Base-by-base conservation (phyloP, 2,797 vertebrate genomes). In the Garrulus glandarius region DNA sequence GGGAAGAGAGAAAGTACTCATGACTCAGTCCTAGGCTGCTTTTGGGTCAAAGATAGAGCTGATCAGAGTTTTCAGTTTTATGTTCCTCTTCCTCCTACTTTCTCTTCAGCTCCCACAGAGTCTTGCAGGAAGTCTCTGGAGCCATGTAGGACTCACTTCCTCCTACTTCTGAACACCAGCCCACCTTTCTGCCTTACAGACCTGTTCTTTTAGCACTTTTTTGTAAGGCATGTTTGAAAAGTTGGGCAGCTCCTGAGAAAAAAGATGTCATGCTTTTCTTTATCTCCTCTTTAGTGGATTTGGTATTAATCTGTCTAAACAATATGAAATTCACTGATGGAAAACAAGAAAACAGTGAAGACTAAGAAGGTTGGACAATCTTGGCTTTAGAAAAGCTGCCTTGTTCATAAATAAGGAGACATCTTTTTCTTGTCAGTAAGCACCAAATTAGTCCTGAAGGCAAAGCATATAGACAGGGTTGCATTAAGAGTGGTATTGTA, bases 131-230 rank as follows among this genome's bases (percentile, higher is more conserved):
- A 81, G 23, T 37, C 36, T 67, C 21, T 2, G 6, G 26, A 67
- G 34, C 29, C 49, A 15, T 0, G 0, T 2, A 27, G 32, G 44
- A 43, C 29, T 80, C 46, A 5, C 5, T 37, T 34, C 5, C 6
- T 94, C 39, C 75, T 72, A 4, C 18, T 34, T 26, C 18, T 37
- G 18, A 92, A 27, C 13, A 56, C 17, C 67, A 82, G 36, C 21
- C 15, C 22, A 32, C 19, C 30, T 61, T 69, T 82, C 57, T 89
- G 13, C 18, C n/a, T n/a, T 29, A 39, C 6, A 46, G 36, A 2
- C 7, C 21, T 36, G 7, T 49, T 71, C 18, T 44, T 72, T 74
- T 11, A 70, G 10, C 7, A 41, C 15, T 37, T 32, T 44, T 13
- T 67, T 56, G 19, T 46, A 60, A 57, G 6, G 4, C 20, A 34